Conservation (phyloP, 2,797 vertebrate genomes). For the Clarias laeviceps region DNA sequence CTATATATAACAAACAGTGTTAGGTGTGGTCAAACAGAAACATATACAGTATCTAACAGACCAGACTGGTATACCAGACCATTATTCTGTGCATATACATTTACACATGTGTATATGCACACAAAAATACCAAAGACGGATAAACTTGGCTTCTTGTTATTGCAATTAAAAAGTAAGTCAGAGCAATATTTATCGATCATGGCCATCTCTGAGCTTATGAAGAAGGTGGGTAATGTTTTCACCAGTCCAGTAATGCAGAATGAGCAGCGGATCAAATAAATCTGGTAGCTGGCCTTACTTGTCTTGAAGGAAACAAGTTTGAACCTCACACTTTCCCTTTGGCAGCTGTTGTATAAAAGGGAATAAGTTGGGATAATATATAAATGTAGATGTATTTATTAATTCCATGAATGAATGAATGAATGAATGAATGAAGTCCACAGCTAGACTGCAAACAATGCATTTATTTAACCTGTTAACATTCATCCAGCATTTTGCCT, state of each 20-base stretch:
- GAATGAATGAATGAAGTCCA: not conserved
- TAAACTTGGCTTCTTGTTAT: not conserved
- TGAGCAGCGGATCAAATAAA: not conserved
- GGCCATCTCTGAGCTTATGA: not conserved
- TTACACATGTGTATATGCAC: not conserved
- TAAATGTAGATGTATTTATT: no score
- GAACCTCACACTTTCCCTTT: no score
- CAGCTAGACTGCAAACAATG: not conserved
- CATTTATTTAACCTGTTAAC: not conserved
- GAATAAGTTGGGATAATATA: no score
- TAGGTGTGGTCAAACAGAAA: not conserved
- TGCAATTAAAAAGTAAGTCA: not conserved
- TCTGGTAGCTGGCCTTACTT: not conserved
- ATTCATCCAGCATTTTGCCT: no score
- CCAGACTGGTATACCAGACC: not conserved
- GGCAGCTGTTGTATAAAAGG: no score
- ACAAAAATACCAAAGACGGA: not conserved
- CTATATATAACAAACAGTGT: not conserved
- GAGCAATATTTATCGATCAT: not conserved
- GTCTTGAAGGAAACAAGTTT: not conserved
- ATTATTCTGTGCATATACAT: not conserved
- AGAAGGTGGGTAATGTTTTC: not conserved
- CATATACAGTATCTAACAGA: no score
- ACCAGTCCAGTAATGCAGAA: not conserved
- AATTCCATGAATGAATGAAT: not conserved